Evolutionary conservation across 2,797 vertebrate species (phyloP), one percentile per base, ranked within the genome.

Genomic region (Anas bahamensis): DNA sequence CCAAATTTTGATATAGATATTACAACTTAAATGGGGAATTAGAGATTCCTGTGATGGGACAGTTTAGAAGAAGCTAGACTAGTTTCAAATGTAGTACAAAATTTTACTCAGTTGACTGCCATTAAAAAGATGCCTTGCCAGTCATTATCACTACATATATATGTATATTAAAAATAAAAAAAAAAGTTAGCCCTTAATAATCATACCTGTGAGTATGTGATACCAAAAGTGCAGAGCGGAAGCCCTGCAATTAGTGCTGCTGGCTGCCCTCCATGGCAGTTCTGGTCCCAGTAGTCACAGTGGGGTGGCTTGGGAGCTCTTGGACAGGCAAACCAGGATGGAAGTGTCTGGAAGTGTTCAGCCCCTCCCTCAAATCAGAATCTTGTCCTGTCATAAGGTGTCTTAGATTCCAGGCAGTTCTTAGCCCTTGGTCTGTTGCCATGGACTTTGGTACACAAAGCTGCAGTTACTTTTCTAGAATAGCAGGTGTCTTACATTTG

Each of bases 221-320:
- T n/a, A 15, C 69, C 83, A 71, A 71, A 71, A 52, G 35, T 37
- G 11, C 11, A 4, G 69, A 39, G 12, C 41, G 4, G 2, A 6
- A 33, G 28, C 59, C 8, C 41, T 48, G 0, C 4, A 21, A 9
- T 35, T 29, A 3, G 15, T 39, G 14, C n/a, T 18, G 14, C 42
- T 84, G 64, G 37, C 52, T 79, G 64, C 39, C 3, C 1, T 59
- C 60, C 29, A 1, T 0, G 21, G 5, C 3, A 0, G 9, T 57
- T 61, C 53, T 56, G 24, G 44, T 52, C 53, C 31, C 33, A 48
- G 39, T 22, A 28, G 8, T 60, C 66, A 71, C 21, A 31, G 33
- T 60, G 17, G 8, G 2, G 46, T 2, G 0, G 23, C n/a, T 50
- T 60, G 39, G 61, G n/a, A 65, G 22, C 39, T 41, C 16, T 65